Percentiles rank a stretch among this genome's conserved stretches.
phyloP scores from a whole-genome alignment of 2,888 invertebrate species.

The Notodonta dromedarius region DNA sequence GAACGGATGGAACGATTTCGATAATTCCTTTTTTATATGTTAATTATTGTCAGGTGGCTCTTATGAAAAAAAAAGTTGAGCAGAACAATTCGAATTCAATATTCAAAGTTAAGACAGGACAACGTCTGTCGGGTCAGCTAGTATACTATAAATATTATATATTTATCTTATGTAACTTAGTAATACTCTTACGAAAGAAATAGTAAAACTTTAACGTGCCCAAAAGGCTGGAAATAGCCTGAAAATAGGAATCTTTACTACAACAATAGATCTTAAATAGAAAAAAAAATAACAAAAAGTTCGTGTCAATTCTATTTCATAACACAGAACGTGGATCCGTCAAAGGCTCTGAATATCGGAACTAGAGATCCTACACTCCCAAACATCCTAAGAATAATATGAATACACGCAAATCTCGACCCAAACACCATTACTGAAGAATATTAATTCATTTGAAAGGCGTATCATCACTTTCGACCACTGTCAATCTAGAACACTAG shows the following conservation, averaged over 20 bases:
- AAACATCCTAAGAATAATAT: constrained; percentile 41
- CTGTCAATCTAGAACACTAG: constrained; percentile 44
- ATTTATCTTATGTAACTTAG: no score
- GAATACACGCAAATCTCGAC: constrained; percentile 32
- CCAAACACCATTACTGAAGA: constrained; percentile 25
- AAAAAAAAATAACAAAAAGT: constrained; percentile 46
- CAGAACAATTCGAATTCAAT: no score
- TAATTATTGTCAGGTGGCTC: no score
- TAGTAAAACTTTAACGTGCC: no score
- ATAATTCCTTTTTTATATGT: no score
- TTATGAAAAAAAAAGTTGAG: no score
- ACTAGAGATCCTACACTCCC: constrained; percentile 48
- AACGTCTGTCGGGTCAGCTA: no score
- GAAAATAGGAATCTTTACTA: background rate
- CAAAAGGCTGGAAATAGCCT: background rate
- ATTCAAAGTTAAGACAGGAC: no score
- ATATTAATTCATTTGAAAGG: constrained; percentile 27
- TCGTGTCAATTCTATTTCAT: constrained; percentile 77
- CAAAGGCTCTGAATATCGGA: constrained; percentile 79
- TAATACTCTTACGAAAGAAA: no score
- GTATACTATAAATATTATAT: no score
- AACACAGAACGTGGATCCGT: constrained; percentile 72
- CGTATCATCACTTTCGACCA: constrained; percentile 58
- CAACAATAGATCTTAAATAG: background rate
- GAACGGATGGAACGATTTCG: no score